Conservation (phyloP, 2,797 vertebrate species). For the Gila robusta region DNA sequence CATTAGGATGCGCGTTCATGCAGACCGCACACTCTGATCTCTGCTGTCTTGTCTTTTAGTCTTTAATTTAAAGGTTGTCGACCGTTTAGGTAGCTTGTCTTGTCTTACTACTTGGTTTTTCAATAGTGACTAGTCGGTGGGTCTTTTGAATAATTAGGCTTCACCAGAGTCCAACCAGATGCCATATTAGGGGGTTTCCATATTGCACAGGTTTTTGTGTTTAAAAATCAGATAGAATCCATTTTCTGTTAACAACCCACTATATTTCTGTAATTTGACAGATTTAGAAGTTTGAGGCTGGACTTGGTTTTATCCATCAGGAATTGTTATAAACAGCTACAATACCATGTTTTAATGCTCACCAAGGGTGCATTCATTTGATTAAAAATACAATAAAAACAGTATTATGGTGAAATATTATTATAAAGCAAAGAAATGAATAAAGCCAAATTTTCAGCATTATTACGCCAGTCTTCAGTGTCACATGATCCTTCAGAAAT, state of each 20-base stretch:
- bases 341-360: not conserved
- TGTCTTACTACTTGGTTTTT: constrained; percentile 12
- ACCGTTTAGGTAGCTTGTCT: constrained; percentile 43
- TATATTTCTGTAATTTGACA: not conserved
- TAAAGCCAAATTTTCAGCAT: not conserved
- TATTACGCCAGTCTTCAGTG: not conserved
- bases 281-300: not conserved
- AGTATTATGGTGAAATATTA: not conserved
- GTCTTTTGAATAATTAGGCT: not conserved
- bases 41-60: constrained; percentile 46
- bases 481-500: not conserved
- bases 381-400: not conserved
- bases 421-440: not conserved
- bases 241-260: not conserved
- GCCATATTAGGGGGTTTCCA: not conserved
- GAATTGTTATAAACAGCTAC: not conserved
- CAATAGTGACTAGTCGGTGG: not conserved
- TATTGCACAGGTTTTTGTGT: not conserved
- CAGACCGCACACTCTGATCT: constrained; percentile 41
- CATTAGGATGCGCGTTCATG: constrained; percentile 41
- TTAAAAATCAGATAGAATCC: not conserved
- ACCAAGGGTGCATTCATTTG: not conserved
- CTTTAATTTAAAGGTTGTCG: constrained; percentile 36
- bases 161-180: not conserved
- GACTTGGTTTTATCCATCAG: not conserved